Evolutionary conservation across 2,113 vertebrate species (phyloP).

Genomic region (Zootoca vivipara): DNA sequence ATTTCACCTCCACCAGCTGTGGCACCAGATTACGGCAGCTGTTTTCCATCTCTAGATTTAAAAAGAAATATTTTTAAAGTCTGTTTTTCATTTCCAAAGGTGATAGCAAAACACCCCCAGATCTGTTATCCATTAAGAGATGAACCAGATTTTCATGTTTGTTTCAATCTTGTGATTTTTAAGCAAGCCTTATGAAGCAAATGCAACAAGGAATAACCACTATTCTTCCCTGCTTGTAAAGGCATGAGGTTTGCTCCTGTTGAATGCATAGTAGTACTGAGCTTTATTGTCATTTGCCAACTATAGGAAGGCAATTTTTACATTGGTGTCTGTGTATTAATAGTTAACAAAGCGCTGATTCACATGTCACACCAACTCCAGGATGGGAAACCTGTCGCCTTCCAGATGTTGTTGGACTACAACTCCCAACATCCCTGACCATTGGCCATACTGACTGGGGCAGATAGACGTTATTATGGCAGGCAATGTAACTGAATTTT

Average conservation of each 20-base stretch:
- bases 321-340: not conserved
- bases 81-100: conserved; percentile 2
- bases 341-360: not conserved
- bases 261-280: not conserved
- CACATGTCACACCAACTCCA: too few species aligned
- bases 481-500: too few species aligned
- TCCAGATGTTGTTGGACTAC: too few species aligned
- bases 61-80: conserved; percentile 1
- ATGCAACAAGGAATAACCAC: not conserved
- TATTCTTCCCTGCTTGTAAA: not conserved
- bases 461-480: too few species aligned
- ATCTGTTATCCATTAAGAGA: not conserved
- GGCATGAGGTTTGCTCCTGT: not conserved
- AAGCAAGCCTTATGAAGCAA: not conserved
- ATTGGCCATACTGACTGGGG: too few species aligned
- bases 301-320: not conserved
- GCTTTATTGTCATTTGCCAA: not conserved
- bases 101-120: not conserved
- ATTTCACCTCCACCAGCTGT: not conserved
- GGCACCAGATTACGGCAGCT: not conserved
- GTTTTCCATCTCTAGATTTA: not conserved
- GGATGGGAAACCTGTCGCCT: too few species aligned
- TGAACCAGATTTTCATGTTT: not conserved
- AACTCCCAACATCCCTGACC: too few species aligned
- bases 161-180: not conserved